These are phyloP conservation scores for Octodonta nipae DNA, from an alignment of 2,888 invertebrate genomes.

Conservation along the genomic window DNA sequence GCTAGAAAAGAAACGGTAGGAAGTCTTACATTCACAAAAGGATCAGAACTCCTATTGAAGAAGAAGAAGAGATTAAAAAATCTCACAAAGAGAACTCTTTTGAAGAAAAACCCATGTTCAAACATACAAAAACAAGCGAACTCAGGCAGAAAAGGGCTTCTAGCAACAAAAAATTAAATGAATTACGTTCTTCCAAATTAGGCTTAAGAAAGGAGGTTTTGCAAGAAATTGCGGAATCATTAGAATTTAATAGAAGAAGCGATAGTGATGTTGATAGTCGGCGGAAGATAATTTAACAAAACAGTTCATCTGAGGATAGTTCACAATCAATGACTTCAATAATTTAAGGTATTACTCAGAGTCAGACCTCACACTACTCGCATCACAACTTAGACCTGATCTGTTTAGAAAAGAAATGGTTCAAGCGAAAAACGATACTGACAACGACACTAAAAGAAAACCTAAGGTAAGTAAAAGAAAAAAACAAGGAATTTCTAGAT, in stretches of 20 bases:
- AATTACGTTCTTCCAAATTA: conserved; percentile 27
- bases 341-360: conserved; percentile 30
- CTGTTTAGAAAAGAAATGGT: too few species aligned
- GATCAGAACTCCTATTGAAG: conserved; percentile 68
- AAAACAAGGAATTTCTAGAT: conserved; percentile 40
- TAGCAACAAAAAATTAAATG: conserved; percentile 27
- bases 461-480: conserved; percentile 5
- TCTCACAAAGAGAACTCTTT: too few species aligned
- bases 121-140: conserved; percentile 48
- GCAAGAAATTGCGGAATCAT: conserved; percentile 61
- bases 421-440: too few species aligned
- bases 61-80: conserved; percentile 42
- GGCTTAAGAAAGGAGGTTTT: conserved; percentile 53
- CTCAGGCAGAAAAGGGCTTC: conserved; percentile 50
- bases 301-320: conserved; percentile 33
- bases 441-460: conserved; percentile 12
- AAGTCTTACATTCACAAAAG: conserved; percentile 42
- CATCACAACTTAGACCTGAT: too few species aligned
- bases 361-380: too few species aligned
- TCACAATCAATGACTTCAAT: conserved; percentile 33
- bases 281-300: conserved; percentile 27
- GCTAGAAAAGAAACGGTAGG: conserved; percentile 29
- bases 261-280: conserved; percentile 30
- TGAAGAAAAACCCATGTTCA: conserved; percentile 28
- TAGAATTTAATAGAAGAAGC: conserved; percentile 50